Evolutionary conservation across 2,888 invertebrate species (phyloP).

Genomic region (Tipula vernalis): DNA sequence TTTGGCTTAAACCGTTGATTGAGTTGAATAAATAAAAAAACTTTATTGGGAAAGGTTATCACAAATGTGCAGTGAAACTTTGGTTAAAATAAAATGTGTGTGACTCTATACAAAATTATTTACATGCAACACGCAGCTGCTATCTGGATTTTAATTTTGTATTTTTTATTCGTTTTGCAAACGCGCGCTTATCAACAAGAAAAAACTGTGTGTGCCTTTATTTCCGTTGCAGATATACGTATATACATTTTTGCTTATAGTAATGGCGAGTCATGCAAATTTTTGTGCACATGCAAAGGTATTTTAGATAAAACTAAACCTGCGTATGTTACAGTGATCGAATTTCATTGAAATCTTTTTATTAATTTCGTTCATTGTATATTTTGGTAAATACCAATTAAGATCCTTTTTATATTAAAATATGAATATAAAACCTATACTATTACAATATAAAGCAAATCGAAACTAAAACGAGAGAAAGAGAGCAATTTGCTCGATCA

Average conservation of each 20-base stretch:
- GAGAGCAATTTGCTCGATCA: not conserved
- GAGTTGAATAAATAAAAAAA: too few relatives aligned
- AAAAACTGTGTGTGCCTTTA: not conserved
- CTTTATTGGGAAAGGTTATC: not conserved
- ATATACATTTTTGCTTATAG: not conserved
- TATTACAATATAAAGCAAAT: not conserved
- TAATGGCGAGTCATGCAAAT: not conserved
- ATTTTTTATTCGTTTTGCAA: not conserved
- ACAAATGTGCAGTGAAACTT: not conserved
- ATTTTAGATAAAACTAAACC: not conserved
- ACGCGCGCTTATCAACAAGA: not conserved
- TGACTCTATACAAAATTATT: not conserved
- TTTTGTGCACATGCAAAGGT: not conserved
- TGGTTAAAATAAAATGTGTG: not conserved
- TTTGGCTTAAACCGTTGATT: too few relatives aligned
- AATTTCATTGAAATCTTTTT: not conserved
- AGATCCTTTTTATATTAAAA: not conserved
- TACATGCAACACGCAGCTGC: not conserved
- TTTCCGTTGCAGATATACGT: not conserved
- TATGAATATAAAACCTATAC: not conserved
- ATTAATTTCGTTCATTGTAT: not conserved
- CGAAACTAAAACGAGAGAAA: not conserved
- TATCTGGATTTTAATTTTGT: not conserved
- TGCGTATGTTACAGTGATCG: not conserved
- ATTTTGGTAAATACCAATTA: not conserved